phyloP scores from a whole-genome alignment of 2,113 vertebrate species.

The Alectura lathami region DNA sequence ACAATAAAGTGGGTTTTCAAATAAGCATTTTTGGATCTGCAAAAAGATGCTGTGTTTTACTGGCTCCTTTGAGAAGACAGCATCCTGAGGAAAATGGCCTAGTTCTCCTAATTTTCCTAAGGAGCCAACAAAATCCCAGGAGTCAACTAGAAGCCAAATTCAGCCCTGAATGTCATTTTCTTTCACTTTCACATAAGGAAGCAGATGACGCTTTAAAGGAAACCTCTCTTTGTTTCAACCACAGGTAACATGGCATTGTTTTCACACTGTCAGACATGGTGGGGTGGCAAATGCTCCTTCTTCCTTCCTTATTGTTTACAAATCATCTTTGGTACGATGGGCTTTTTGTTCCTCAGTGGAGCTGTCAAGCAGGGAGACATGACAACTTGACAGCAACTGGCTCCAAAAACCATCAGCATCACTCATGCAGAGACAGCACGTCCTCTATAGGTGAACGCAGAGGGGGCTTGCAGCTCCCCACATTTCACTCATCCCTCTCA shows the following conservation, averaged over 20 bases:
- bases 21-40: not conserved
- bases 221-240: not conserved
- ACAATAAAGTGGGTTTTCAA: not conserved
- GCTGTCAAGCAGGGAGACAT: not conserved
- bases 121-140: not conserved
- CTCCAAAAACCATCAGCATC: not conserved
- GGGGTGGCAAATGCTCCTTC: not conserved
- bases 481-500: not conserved
- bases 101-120: not conserved
- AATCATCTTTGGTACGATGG: not conserved
- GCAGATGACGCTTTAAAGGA: not conserved
- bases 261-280: not conserved
- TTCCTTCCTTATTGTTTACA: not conserved
- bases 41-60: not conserved
- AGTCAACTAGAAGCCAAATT: not conserved
- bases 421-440: fast-evolving
- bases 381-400: not conserved
- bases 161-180: not conserved
- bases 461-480: not conserved
- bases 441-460: not conserved
- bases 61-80: not conserved
- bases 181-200: not conserved
- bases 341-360: not conserved
- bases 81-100: not conserved
- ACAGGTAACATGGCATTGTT: not conserved